Percentiles rank a stretch among this genome's conserved stretches.
These are phyloP conservation scores for Synanthedon vespiformis DNA, from an alignment of 2,888 invertebrate species.

Conservation along the genomic window DNA sequence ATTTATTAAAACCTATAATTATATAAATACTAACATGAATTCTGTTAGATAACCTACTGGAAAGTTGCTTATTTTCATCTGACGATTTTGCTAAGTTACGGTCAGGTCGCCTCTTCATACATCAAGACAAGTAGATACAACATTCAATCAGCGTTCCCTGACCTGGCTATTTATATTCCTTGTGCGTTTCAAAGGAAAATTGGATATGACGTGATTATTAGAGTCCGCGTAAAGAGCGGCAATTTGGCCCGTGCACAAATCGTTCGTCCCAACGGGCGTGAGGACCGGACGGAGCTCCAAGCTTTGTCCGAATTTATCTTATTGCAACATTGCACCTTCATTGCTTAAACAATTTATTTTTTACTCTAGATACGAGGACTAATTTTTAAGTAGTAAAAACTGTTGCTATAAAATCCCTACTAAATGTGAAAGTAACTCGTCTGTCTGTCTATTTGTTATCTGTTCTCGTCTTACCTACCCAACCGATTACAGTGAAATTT, in stretches of 20 bases:
- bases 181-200: constrained; percentile 47
- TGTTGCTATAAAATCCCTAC: too few relatives aligned
- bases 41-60: too few relatives aligned
- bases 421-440: too few relatives aligned
- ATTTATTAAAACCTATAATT: too few relatives aligned
- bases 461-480: too few relatives aligned
- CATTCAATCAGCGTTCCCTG: constrained; percentile 38
- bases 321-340: constrained; percentile 1
- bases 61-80: too few relatives aligned
- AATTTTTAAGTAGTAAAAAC: too few relatives aligned
- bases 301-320: constrained; percentile 23
- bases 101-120: not conserved
- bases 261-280: constrained; percentile 42
- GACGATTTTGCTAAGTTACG: too few relatives aligned
- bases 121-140: not conserved
- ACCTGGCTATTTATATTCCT: constrained; percentile 44
- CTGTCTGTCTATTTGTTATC: too few relatives aligned
- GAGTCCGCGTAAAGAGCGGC: constrained; percentile 58
- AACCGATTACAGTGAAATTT: too few relatives aligned
- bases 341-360: constrained; percentile 4
- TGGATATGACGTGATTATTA: constrained; percentile 66
- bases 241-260: constrained; percentile 58
- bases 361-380: not conserved
- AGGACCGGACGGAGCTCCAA: constrained; percentile 30
- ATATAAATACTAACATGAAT: too few relatives aligned